Evolutionary conservation across 2,888 invertebrate species (phyloP), one percentile per base, ranked within the genome.

Genomic region (Hemaris fuciformis): DNA sequence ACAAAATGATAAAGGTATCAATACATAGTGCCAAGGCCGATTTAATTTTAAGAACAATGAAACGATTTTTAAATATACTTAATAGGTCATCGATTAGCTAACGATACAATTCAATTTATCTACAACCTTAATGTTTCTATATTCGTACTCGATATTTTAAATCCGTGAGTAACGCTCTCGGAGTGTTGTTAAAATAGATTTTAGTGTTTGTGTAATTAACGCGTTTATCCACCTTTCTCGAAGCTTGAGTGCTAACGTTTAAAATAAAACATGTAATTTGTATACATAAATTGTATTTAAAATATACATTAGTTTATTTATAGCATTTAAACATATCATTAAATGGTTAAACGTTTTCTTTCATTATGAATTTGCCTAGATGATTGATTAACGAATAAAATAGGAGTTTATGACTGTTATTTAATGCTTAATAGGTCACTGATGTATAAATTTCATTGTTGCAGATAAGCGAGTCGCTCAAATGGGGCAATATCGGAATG

Each of bases 401-500:
- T 25, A 7, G 2, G 27, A 6, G 3, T 3, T n/a, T 13, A 0
- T n/a, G n/a, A 38, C 22, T 13, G 6, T 46, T 46, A 18, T 18
- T 27, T 27, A 45, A 3, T 10, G 38, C 13, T 38, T 46, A 53
- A 60, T 25, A 13, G 23, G 4, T 7, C 15, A 41, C n/a, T 60
- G 38, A 60, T 53, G 5, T 15, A 15, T n/a, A 6, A 60, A 75
- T 76, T 72, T 75, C 72, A 62, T 91, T 89, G 92, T 94, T 94
- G 53, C 93, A 95, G 95, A 94, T 95, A 87, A 95, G 94, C 84
- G 95, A 95, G 89, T 94, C 94, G 80, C 93, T 95, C 70, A 95
- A 94, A 87, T 95, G 95, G 95, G 95, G 95, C 77, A 95, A 93
- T 85, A 93, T 95, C 77, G 95, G 95, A 79, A 94, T 95, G 93